Base-by-base conservation (phyloP, 2,113 vertebrate genomes). In the Manacus vitellinus region DNA sequence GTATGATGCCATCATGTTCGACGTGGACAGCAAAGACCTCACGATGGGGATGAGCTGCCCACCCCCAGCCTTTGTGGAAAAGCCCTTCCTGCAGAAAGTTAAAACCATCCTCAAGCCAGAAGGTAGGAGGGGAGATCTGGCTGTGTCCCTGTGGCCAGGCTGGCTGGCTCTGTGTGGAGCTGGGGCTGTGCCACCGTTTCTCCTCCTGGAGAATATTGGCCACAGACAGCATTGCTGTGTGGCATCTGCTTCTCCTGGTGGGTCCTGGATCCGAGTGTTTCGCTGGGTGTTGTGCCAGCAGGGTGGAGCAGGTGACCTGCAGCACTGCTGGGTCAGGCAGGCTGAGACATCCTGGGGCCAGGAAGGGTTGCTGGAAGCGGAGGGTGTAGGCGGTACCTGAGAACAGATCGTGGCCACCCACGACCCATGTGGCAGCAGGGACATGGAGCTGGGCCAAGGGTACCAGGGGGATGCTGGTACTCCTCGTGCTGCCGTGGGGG, bases 1-100 rank as follows among this genome's bases (percentile, higher is more conserved):
- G 59, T 99, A 99, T 9, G 98, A 99, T 14, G 98, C 97, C 47
- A 47, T 99, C 85, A 99, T 99, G 98, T 99, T 99, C 16, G 99
- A 99, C 51, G 99, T 99, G 25, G 99, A 99, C 97, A 99, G 99
- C 84, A 99, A 99, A 96, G 99, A 99, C 79, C 96, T 98, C 31
- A 97, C 97, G 0, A 75, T 99, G 93, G 99, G 99, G 11, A 99
- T 99, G 98, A 99, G 99, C 94, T 99, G 99, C 91, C 99, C 99
- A 0, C 99, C 99, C 3, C 97, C 98, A 73, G 98, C 98, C 31
- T 99, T 99, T 75, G 98, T 99, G 87, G 99, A 99, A 88, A 97
- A 95, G 14, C 30, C 82, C 12, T 98, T 99, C 55, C 96, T 99
- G 74, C 98, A 98, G 89, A 99, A 99, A 88, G 99, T 99, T 73